Base-by-base conservation (phyloP, 1,140 invertebrate species). In the Prorops nasuta region DNA sequence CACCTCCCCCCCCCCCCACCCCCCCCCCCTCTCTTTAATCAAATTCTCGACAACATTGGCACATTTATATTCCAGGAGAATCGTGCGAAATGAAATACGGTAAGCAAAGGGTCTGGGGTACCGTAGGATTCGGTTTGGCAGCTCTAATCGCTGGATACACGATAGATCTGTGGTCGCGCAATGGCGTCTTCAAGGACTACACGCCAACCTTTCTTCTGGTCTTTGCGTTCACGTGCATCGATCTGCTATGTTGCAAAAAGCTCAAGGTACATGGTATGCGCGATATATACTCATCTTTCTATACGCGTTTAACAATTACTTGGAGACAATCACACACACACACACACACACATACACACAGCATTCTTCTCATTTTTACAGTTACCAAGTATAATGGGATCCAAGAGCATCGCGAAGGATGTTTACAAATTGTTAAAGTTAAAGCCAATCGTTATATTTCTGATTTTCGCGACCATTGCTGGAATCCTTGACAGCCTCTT, bases 401-500 rank as follows among this genome's bases (percentile, higher is more conserved):
- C 86, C 0, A 72, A 83, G 43, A 84, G 80, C 43, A 87, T 89
- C 12, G 69, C 86, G 15, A 80, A 81, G 64, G 82, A 86, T 59
- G 72, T 86, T 2, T 77, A 62, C 24, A 60, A 79, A 14, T 67
- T 90, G 6, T 64, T 90, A 12, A 80, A 75, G 18, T 74, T 84
- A 40, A 82, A 82, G 8, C 69, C 82, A 0, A 84, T 89, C 1
- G 53, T 82, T 0, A 80, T 84, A 19, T 91, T 90, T 66, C 71
- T 90, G 19, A 60, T 78, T 0, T 91, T 88, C 60, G 84, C 88
- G 1, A 81, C 84, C 1, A 76, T 88, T 2, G 86, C 83, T 6
- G 88, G 88, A 6, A 84, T 88, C 10, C 76, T 89, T 24, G 89
- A 90, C 61, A 85, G 87, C 44, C 89, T 90, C 64, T 81, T 90